Percentiles rank a stretch among this genome's conserved stretches.
Conservation (phyloP, 2,888 invertebrate genomes). For the Lissonota sp. region DNA sequence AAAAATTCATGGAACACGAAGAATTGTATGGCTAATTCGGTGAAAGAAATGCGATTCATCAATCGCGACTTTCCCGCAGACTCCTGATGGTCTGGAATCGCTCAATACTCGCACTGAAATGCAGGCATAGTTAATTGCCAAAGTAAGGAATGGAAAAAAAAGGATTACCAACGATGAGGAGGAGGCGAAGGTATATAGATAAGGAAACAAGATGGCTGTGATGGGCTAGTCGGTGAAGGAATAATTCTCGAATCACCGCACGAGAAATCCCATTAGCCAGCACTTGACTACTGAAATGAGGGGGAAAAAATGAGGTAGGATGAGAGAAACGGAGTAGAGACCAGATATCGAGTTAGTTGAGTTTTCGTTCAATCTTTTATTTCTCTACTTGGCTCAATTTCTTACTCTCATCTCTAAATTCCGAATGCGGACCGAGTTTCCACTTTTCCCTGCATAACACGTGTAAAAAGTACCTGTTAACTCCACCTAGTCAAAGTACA, state of each 20-base stretch:
- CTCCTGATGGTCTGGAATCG: slow-evolving; percentile 13
- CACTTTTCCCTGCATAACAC: neutral
- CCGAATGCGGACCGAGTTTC: slow-evolving; percentile 72
- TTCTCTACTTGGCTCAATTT: slow-evolving; percentile 23
- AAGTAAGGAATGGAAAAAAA: slow-evolving; percentile 33
- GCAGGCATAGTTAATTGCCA: slow-evolving; percentile 41
- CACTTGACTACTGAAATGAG: slow-evolving; percentile 65
- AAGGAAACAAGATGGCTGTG: slow-evolving; percentile 56
- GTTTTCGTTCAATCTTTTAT: slow-evolving; percentile 80
- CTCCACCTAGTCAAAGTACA: neutral
- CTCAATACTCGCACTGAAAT: too few relatives aligned
- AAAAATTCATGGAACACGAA: too few relatives aligned
- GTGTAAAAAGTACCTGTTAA: neutral
- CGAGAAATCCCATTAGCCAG: slow-evolving; percentile 79
- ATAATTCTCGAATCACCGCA: slow-evolving; percentile 80
- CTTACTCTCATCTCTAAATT: slow-evolving; percentile 68
- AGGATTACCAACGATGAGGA: slow-evolving; percentile 47
- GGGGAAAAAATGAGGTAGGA: slow-evolving; percentile 16
- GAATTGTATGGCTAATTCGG: too few relatives aligned
- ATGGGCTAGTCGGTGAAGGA: slow-evolving; percentile 72
- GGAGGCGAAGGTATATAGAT: slow-evolving; percentile 17
- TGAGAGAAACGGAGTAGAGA: slow-evolving; percentile 67
- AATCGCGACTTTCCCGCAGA: too few relatives aligned
- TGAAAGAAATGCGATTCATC: too few relatives aligned
- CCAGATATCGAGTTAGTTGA: slow-evolving; percentile 80